These are phyloP conservation scores for Synodontis membranacea DNA, from an alignment of 2,113 vertebrate species.

Conservation along the genomic window DNA sequence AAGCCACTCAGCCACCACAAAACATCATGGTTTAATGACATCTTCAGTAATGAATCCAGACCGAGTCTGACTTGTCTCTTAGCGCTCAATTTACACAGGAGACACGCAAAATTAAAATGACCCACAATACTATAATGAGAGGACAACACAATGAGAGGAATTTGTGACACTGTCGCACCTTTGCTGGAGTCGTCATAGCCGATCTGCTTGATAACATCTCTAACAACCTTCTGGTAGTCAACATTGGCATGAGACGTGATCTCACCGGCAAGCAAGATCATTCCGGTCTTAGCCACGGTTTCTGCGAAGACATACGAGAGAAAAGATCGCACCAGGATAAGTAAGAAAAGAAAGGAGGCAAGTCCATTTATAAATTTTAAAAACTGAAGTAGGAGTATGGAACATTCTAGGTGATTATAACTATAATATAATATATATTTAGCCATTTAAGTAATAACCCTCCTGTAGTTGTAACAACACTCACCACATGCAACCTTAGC, in stretches of 20 bases:
- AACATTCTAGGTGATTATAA: not conserved
- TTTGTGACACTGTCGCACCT: slow-evolving; percentile 71
- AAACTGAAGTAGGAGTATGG: not conserved
- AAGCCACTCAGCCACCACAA: not conserved
- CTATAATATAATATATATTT: too few species aligned
- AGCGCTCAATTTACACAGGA: not conserved
- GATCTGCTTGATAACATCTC: slow-evolving; percentile 88
- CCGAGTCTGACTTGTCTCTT: not conserved
- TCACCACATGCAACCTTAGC: slow-evolving; percentile 78
- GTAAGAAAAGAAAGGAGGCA: not conserved
- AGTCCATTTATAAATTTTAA: too few species aligned
- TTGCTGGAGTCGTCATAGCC: slow-evolving; percentile 94
- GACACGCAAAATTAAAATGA: not conserved
- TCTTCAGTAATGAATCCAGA: not conserved
- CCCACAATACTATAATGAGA: not conserved
- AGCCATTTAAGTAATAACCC: not conserved
- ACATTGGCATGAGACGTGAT: slow-evolving; percentile 86
- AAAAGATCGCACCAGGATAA: not conserved
- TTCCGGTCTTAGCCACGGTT: slow-evolving; percentile 94
- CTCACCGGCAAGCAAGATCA: slow-evolving; percentile 93
- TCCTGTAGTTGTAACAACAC: slow-evolving; percentile 38
- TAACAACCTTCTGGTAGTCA: slow-evolving; percentile 91
- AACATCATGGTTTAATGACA: not conserved
- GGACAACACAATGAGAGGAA: not conserved
- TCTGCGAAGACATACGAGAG: slow-evolving; percentile 77